Evolutionary conservation across 2,113 vertebrate species (phyloP).

Genomic region (Irena cyanogastra): DNA sequence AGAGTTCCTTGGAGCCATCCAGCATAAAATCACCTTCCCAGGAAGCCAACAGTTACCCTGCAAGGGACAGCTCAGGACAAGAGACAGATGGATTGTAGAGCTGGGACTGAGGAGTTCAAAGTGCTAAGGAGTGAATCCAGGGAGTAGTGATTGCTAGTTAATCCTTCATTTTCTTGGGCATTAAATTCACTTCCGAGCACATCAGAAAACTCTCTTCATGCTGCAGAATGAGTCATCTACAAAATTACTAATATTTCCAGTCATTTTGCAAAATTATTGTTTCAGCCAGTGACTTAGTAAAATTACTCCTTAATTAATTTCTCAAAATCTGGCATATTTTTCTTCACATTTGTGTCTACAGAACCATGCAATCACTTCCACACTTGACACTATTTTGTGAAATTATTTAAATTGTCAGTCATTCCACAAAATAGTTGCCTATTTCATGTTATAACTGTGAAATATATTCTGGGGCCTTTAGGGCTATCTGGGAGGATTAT

Average conservation of each 20-base stretch:
- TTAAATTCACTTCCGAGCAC: background rate
- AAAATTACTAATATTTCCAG: background rate
- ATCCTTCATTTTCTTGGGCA: background rate
- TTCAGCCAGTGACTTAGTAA: background rate
- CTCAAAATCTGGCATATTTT: background rate
- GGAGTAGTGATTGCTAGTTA: background rate
- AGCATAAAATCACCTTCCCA: background rate
- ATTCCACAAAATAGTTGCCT: background rate
- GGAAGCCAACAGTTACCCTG: background rate
- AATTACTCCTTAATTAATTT: background rate
- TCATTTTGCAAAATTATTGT: background rate
- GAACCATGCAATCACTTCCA: background rate
- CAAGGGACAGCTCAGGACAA: background rate
- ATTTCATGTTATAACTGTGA: background rate
- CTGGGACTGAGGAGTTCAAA: background rate
- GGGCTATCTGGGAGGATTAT: background rate
- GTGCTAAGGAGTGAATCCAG: background rate
- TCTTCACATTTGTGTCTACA: background rate
- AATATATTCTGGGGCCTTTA: background rate
- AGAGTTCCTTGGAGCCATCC: background rate
- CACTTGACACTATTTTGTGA: background rate
- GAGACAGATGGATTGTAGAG: background rate
- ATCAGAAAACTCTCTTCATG: background rate
- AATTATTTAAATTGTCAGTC: background rate
- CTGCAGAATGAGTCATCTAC: background rate